Evolutionary conservation across 2,888 invertebrate genomes (phyloP), one percentile per base, ranked within the genome.

Genomic region (Acanthosepion esculentum): DNA sequence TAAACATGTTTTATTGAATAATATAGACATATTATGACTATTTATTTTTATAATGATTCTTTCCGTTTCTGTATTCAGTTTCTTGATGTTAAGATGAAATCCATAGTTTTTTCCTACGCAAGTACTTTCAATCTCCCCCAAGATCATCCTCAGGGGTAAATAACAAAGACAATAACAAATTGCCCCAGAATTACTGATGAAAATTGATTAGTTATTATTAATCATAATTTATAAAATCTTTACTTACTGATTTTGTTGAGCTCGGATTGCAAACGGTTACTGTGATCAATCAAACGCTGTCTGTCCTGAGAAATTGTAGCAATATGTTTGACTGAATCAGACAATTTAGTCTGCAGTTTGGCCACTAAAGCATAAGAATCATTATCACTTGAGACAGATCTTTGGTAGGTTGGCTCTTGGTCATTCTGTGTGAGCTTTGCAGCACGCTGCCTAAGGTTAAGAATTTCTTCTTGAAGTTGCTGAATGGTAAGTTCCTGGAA

Each of bases 401-500:
- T 33, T 12, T 94, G 26, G 94, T 91, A 78, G 94, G 94, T 29
- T 94, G 92, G 91, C 93, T 95, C 18, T 95, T 92, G n/a, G 48
- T 91, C 94, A 8, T 95, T 95, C 20, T 92, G 48, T 29, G 26
- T 20, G 41, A 95, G 93, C 5, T 95, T 95, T n/a, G 95, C 94
- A 59, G 96, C 95, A 59, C 95, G 95, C 64, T 96, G 95, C n/a
- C 96, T 95, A 48, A 97, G 95, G 48, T 96, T 95, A 94, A 95
- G 95, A 12, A 97, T 96, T 95, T 97, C 97, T 95, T 97, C 97
- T 95, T 97, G 96, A 26, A 97, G 95, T 95, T 97, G 97, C 95
- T 97, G 97, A 48, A 97, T 97, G 55, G 97, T 95, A 55, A 97
- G 94, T 94, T 97, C 97, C 97, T 97, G 95, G 2, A 95, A 94